Conservation (phyloP, 2,797 vertebrate species). For the Phalloptychus januarius region DNA sequence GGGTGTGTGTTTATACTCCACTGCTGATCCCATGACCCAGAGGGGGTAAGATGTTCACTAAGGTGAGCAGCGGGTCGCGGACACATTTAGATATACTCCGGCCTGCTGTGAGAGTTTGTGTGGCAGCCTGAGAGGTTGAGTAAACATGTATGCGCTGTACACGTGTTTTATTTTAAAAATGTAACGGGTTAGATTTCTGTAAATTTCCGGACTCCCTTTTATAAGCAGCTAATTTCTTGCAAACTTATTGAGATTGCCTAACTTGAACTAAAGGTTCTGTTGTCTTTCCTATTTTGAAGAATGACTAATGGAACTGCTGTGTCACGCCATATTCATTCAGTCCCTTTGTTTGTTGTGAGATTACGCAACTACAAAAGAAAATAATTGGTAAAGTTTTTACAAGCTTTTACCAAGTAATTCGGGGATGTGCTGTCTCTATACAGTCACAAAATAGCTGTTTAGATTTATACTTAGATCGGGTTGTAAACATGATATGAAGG, state of each 20-base stretch:
- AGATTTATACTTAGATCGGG: conserved; percentile 2
- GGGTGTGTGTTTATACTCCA: conserved; percentile 73
- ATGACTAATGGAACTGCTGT: neutral
- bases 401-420: neutral
- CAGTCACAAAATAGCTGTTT: neutral
- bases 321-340: neutral
- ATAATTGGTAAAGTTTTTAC: neutral
- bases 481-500: conserved; percentile 17
- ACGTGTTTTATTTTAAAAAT: conserved; percentile 33
- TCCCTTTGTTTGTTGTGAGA: neutral
- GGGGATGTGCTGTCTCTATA: neutral
- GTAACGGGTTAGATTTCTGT: conserved; percentile 16
- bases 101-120: conserved; percentile 46
- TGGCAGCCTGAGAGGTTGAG: conserved; percentile 30
- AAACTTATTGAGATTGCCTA: neutral
- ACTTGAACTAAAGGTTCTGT: neutral
- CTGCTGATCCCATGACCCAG: conserved; percentile 68
- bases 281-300: neutral
- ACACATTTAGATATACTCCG: conserved; percentile 65
- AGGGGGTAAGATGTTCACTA: conserved; percentile 63
- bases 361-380: neutral
- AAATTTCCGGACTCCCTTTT: neutral
- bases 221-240: neutral
- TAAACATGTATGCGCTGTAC: conserved; percentile 26
- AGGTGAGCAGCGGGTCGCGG: conserved; percentile 59